phyloP scores from a whole-genome alignment of 2,888 invertebrate genomes.

The Elysia crispata region DNA sequence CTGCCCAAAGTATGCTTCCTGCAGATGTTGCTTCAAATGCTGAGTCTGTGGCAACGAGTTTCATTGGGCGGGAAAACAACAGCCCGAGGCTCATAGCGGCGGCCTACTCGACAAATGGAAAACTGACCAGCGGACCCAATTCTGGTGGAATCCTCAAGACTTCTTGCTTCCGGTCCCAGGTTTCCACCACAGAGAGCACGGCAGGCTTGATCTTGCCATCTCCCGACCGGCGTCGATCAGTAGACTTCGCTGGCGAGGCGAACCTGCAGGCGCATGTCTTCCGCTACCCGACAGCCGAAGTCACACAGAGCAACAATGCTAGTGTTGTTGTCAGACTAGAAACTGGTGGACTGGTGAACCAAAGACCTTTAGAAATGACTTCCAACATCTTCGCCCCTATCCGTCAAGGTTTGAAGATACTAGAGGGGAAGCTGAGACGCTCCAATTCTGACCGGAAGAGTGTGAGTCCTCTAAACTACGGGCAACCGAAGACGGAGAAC shows the following conservation, averaged over 20 bases:
- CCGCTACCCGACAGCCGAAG: conserved; percentile 31
- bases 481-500: conserved; percentile 48
- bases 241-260: background rate
- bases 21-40: too few relatives aligned
- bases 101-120: background rate
- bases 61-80: too few relatives aligned
- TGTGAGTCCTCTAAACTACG: conserved; percentile 14
- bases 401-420: conserved; percentile 19
- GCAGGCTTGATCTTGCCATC: too few relatives aligned
- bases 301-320: conserved; percentile 19
- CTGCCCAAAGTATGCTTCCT: too few relatives aligned
- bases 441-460: conserved; percentile 26
- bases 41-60: too few relatives aligned
- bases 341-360: background rate
- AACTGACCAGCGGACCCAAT: too few relatives aligned
- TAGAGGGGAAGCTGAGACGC: conserved; percentile 6
- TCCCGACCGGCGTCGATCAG: background rate
- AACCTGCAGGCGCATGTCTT: conserved; percentile 47
- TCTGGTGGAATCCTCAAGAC: background rate
- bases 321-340: background rate
- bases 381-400: conserved; percentile 48
- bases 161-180: background rate
- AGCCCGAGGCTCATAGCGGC: too few relatives aligned
- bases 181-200: conserved; percentile 16
- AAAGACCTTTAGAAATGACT: conserved; percentile 44